These are phyloP conservation scores for Dicycla oo DNA, from an alignment of 2,888 invertebrate genomes.

Conservation along the genomic window DNA sequence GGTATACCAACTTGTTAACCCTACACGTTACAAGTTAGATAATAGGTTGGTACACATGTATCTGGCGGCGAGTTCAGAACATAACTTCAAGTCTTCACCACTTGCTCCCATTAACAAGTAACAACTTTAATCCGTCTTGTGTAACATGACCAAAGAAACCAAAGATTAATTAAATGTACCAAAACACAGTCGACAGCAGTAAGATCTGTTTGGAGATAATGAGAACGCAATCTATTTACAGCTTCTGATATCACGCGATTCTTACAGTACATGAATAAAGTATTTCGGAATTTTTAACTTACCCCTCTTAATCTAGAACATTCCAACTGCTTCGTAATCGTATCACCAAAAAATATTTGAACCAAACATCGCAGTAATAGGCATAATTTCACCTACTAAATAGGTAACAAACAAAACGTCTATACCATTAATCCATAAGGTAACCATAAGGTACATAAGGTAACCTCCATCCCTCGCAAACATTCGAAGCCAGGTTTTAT, in stretches of 20 bases:
- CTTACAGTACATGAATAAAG: slow-evolving; percentile 21
- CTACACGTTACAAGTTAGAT: neutral
- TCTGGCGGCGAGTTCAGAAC: slow-evolving; percentile 25
- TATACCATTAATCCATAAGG: slow-evolving; percentile 41
- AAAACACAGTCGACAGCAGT: slow-evolving; percentile 34
- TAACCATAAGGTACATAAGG: too few species aligned
- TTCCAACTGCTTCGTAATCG: neutral
- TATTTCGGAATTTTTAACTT: slow-evolving; percentile 5
- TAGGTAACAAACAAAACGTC: slow-evolving; percentile 36
- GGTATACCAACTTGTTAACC: neutral
- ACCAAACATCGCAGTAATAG: neutral
- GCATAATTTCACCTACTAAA: slow-evolving; percentile 14
- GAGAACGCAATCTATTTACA: slow-evolving; percentile 46
- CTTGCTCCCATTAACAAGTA: slow-evolving; percentile 56
- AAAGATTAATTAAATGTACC: slow-evolving; percentile 61
- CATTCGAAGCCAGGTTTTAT: slow-evolving; percentile 56
- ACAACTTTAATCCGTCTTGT: slow-evolving; percentile 48
- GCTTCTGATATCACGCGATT: slow-evolving; percentile 30
- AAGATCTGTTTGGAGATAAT: slow-evolving; percentile 42
- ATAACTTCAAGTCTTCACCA: slow-evolving; percentile 40
- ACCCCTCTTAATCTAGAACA: neutral
- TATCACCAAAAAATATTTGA: neutral
- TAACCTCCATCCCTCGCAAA: slow-evolving; percentile 43
- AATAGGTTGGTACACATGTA: neutral
- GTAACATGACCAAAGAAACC: slow-evolving; percentile 59